These are phyloP conservation scores for Apteryx mantelli DNA, from an alignment of 2,113 vertebrate genomes.

Conservation along the genomic window DNA sequence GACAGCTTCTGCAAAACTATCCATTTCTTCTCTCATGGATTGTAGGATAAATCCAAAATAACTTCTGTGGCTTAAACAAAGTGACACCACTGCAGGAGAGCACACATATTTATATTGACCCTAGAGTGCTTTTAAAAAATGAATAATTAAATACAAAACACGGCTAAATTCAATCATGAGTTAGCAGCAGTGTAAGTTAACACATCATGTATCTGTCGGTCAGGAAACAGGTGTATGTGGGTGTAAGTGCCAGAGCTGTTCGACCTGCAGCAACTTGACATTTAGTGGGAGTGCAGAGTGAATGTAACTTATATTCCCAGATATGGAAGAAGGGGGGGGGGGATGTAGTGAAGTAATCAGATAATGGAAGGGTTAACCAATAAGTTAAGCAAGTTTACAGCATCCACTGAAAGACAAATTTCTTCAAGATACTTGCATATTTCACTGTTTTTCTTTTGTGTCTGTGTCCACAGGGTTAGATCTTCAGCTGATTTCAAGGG, in stretches of 20 bases:
- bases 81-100: not conserved
- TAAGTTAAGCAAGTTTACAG: not conserved
- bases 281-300: constrained; percentile 28
- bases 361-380: not conserved
- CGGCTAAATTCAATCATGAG: not conserved
- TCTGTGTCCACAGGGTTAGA: not conserved
- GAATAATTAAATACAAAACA: not conserved
- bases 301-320: not conserved
- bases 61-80: not conserved
- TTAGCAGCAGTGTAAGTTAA: not conserved
- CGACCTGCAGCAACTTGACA: not conserved
- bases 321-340: not conserved
- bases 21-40: accelerated
- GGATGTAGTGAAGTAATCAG: not conserved
- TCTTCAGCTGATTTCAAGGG: not conserved
- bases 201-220: not conserved
- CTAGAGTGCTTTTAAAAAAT: not conserved
- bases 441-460: not conserved
- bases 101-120: not conserved
- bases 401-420: not conserved
- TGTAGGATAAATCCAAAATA: not conserved
- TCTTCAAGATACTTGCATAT: not conserved
- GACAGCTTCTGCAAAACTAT: not conserved
- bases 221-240: constrained; percentile 43
- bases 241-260: constrained; percentile 51